phyloP scores from a whole-genome alignment of 2,797 vertebrate genomes.

The Trachurus trachurus region DNA sequence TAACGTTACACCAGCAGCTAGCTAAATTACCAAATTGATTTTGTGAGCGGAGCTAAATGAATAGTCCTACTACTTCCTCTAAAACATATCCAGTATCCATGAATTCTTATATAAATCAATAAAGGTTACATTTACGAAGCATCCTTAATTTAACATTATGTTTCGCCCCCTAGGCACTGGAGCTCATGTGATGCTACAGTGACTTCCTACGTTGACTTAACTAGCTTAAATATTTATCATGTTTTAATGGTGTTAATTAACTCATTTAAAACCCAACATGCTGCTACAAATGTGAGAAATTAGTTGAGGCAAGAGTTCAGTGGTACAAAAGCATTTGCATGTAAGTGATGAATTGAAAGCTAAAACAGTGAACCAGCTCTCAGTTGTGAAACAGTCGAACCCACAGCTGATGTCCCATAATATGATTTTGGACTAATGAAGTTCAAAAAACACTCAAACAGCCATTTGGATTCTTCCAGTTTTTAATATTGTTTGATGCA shows the following conservation, averaged over 20 bases:
- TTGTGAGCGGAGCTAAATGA: too few relatives aligned
- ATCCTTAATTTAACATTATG: too few relatives aligned
- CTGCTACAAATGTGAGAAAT: too few relatives aligned
- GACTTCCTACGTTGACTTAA: neutral
- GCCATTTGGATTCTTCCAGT: slow-evolving; percentile 10
- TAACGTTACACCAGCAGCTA: neutral
- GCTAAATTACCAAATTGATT: neutral
- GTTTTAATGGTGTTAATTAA: neutral
- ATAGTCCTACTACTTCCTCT: too few relatives aligned
- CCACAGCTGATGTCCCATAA: slow-evolving; percentile 5
- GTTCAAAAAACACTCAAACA: slow-evolving; percentile 17
- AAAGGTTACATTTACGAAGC: neutral
- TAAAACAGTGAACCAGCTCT: neutral
- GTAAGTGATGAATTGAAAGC: neutral
- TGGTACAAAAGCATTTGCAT: too few relatives aligned
- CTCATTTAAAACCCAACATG: neutral
- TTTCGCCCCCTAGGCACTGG: neutral
- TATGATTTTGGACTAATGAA: slow-evolving; percentile 22
- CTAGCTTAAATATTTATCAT: neutral
- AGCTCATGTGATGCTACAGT: too few relatives aligned
- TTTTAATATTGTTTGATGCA: slow-evolving; percentile 27
- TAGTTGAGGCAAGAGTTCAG: too few relatives aligned
- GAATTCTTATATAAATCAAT: neutral
- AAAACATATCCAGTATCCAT: neutral
- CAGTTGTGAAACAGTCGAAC: neutral